Base-by-base conservation (phyloP, 2,888 invertebrate genomes). In the Macaria liturata region DNA sequence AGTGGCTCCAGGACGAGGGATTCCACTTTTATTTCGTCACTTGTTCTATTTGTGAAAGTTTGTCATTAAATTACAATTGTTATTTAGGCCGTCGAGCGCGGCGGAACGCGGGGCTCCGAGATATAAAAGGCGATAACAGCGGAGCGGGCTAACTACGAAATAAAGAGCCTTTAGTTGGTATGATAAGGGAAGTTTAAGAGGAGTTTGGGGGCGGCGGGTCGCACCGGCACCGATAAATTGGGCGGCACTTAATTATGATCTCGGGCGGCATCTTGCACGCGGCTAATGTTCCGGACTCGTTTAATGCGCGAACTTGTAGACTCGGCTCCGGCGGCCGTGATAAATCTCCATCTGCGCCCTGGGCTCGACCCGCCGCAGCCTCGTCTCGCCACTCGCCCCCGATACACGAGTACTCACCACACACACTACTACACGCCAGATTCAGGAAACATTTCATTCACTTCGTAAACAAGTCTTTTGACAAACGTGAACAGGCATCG, bases 171-270 rank as follows among this genome's bases (percentile, higher is more conserved):
- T 86, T 84, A 89, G 86, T 88, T 83, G 80, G 81, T 83, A 82
- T 86, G 91, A 91, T 91, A 91, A 91, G 90, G 81, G 83, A 88
- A 90, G 82, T 90, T 91, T 87, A 86, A 86, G 88, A 84, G 86
- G 85, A 88, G 88, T 90, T 84, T 78, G 78, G 80, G 85, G 78
- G 82, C 83, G 66, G 59, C 66, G 88, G 90, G 89, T 88, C 90
- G 88, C 55, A 56, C 59, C 55, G 55, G 59, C 81, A 77, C 91
- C 91, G 88, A 91, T 91, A 91, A 91, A 91, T 91, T 89, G 91
- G 90, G 87, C 87, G 88, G 88, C 90, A 91, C 89, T 91, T 91
- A 91, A 91, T 91, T 91, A 91, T 90, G 91, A 91, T 91, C 90
- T 90, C 84, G 90, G 88, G 88, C 87, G 89, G 91, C 91, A 91